Evolutionary conservation across 2,113 vertebrate species (phyloP).

Genomic region (Cephalopholis sonnerati): DNA sequence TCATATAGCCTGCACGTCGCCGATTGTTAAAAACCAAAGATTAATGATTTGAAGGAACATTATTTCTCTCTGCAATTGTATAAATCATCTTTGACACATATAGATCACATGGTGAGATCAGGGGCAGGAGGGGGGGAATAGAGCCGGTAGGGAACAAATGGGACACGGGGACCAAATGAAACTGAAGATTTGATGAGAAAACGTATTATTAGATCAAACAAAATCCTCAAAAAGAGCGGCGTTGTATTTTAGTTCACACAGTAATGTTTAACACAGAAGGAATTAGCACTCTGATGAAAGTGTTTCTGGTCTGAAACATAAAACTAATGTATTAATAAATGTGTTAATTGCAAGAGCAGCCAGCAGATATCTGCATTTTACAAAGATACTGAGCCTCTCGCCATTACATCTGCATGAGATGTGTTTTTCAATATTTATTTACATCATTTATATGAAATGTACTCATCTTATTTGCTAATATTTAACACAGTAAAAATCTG

Average conservation of each 20-base stretch:
- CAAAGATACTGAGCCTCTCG: neutral
- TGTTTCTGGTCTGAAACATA: neutral
- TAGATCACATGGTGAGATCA: slow-evolving; percentile 56
- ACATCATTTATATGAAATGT: neutral
- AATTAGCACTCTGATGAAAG: slow-evolving; percentile 19
- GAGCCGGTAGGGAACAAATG: slow-evolving; percentile 24
- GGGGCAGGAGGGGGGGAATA: neutral
- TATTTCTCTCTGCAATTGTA: slow-evolving; percentile 55
- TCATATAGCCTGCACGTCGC: slow-evolving; percentile 47
- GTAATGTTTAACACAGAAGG: slow-evolving; percentile 10
- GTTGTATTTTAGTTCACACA: slow-evolving; percentile 17
- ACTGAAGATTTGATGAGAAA: slow-evolving; percentile 38
- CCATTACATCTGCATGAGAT: slow-evolving; percentile 12
- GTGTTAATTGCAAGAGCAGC: slow-evolving; percentile 18
- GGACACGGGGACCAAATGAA: slow-evolving; percentile 29
- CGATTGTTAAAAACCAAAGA: slow-evolving; percentile 64
- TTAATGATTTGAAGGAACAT: slow-evolving; percentile 66
- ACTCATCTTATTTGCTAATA: neutral
- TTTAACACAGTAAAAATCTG: neutral
- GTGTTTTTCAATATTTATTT: neutral
- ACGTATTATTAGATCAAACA: slow-evolving; percentile 24
- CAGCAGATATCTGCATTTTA: neutral
- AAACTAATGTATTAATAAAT: slow-evolving; percentile 27
- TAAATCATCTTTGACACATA: slow-evolving; percentile 69
- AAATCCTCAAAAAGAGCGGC: slow-evolving; percentile 1